A percentile compares a stretch with the other conserved stretches of the same genome.
Conservation (phyloP, 1,140 invertebrate genomes). For the Cataglyphis hispanica region DNA sequence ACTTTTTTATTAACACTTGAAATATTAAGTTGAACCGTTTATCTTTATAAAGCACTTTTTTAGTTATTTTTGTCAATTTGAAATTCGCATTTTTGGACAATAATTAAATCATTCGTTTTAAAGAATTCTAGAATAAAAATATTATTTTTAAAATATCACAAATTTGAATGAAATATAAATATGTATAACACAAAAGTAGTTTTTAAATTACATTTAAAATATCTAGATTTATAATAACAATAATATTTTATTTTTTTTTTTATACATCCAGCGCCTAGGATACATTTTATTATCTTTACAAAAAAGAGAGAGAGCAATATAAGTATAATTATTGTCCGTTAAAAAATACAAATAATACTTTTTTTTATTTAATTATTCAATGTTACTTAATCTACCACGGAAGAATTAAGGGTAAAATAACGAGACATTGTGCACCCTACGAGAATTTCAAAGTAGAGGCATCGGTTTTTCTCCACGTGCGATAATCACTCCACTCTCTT, state of each 20-base stretch:
- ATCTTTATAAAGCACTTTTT: slow-evolving; percentile 8
- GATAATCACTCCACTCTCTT: slow-evolving; percentile 35
- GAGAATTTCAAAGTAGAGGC: slow-evolving; percentile 50
- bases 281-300: not conserved
- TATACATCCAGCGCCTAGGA: not conserved
- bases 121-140: not conserved
- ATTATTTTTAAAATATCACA: not conserved
- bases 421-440: slow-evolving; percentile 12
- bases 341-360: not conserved
- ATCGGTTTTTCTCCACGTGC: slow-evolving; percentile 31
- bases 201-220: not conserved
- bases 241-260: not conserved
- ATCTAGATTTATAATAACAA: not conserved
- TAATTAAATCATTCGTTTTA: not conserved
- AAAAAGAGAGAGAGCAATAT: not conserved
- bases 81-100: not conserved
- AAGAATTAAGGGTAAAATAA: slow-evolving; percentile 20
- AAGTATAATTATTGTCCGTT: not conserved
- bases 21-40: not conserved
- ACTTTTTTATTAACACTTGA: slow-evolving; percentile 1
- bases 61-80: not conserved
- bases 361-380: not conserved
- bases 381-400: slow-evolving; percentile 11
- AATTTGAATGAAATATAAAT: slow-evolving; percentile 6
- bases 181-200: not conserved